Evolutionary conservation across 53 echinoderm and acorn worm species (phyloP), one percentile per base, ranked within the genome.

Genomic region (Antedon mediterranea): DNA sequence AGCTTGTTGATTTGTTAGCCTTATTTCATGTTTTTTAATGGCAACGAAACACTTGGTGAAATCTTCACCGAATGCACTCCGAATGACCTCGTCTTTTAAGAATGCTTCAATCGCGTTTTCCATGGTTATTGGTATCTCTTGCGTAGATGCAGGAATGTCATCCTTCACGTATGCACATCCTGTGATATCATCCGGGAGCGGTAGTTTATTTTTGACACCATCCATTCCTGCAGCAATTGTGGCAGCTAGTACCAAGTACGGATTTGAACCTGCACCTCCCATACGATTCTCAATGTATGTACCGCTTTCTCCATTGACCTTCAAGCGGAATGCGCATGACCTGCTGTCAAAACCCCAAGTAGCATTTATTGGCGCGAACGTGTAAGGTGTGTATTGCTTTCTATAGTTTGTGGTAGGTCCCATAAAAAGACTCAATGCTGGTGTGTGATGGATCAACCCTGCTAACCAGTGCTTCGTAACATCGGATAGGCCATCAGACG

Each of bases 211-310:
- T 30, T 41, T 71, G 75, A 90, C 85, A 7, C 90, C 90, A 43
- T 88, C 88, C 18, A 88, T 72, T 30, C 88, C 88, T 32, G 88
- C 88, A 0, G 88, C 88, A 32, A 88, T 78, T 7, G 79, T 82
- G 31, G 88, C 88, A 1, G 88, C 88, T 9, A 88, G 72, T 13
- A 43, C 78, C 27, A 90, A 81, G 34, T 90, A 90, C 8, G 90
- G 90, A 83, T 90, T 90, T 75, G 87, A 82, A 13, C 57, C 90
- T 18, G 82, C 82, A 8, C 84, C 90, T 44, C 88, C 90, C 79
- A 90, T 85, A 23, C 90, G 78, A 43, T 90, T 85, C 74, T 90
- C 90, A 34, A 90, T 33, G 73, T 88, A 88, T 0, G 88, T 90
- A 28, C 90, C 90, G 15, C 31, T 77, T 23, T 85, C 88, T 1